Evolutionary conservation across 2,888 invertebrate genomes (phyloP), one percentile per base, ranked within the genome.

Genomic region (Oxyscelio sp.): DNA sequence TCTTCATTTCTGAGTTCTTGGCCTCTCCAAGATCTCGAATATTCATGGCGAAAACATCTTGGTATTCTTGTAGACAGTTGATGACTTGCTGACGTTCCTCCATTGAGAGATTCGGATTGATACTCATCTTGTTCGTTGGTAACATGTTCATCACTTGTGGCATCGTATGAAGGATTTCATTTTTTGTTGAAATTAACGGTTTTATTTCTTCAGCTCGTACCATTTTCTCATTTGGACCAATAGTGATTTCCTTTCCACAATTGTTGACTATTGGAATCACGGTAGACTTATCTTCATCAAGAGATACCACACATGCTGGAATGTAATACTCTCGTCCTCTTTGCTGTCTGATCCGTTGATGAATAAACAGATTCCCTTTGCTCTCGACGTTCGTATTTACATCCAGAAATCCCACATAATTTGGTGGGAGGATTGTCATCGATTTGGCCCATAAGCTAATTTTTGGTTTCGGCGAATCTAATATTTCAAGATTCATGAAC

Each of bases 381-480:
- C 2, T 54, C 21, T 54, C 54, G n/a, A n/a, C n/a, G 1, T 58
- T 34, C 19, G 56, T 38, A 11, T 5, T 19, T 8, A 34, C 34
- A 11, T 58, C 56, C 3, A 58, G 15, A 5, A 58, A 58, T 58
- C 56, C 56, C 34, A 58, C 56, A 15, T 58, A 38, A n/a, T 58
- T 58, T 9, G 34, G 9, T 34, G 56, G 56, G 4, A 58, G n/a
- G 13, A 52, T 24, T 1, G 52, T 34, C 19, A 15, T 15, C 5
- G 34, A 4, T 19, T 34, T 13, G 15, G 13, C n/a, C 24, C 56
- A 24, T n/a, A 58, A 17, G 15, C 34, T 58, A 8, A 58, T 19
- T 11, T 17, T 58, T 34, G 3, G 56, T 58, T 19, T n/a, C n/a
- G 56, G 38, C 13, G 34, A 34, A 8, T 38, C 17, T 34, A 34